Conservation (phyloP, 2,113 vertebrate genomes). For the Tachysurus fulvidraco region DNA sequence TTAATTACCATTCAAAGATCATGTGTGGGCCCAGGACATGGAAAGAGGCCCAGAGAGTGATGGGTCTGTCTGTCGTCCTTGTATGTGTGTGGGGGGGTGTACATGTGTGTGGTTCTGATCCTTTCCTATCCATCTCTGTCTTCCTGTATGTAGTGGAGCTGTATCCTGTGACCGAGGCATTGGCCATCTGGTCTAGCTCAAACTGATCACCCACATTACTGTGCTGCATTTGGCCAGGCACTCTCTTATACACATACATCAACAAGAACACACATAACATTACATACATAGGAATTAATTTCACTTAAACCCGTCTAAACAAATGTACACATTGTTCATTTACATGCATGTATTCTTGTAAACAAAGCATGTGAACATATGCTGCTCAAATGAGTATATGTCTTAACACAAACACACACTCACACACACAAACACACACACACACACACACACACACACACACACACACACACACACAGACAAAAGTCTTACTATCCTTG, state of each 20-base stretch:
- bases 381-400: constrained; percentile 16
- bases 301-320: constrained; percentile 32
- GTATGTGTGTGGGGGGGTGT: constrained; percentile 31
- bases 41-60: constrained; percentile 32
- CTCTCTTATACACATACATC: constrained; percentile 30
- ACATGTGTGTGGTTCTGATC: constrained; percentile 50
- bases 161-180: constrained; percentile 62
- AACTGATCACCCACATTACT: constrained; percentile 47
- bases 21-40: constrained; percentile 17
- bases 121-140: constrained; percentile 61
- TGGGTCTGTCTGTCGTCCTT: constrained; percentile 13
- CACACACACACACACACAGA: background rate
- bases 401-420: background rate
- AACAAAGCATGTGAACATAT: background rate
- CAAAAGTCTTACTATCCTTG: background rate
- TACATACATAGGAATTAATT: constrained; percentile 33
- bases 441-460: background rate
- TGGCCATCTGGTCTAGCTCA: constrained; percentile 63
- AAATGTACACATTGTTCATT: constrained; percentile 12
- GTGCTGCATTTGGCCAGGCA: constrained; percentile 18
- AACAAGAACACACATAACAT: constrained; percentile 36
- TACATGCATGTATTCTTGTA: background rate
- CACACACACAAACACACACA: background rate
- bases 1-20: constrained; percentile 24
- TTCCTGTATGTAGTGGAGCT: constrained; percentile 46